These are phyloP conservation scores for Eptatretus atami DNA, from an alignment of 2,797 vertebrate genomes.

Conservation along the genomic window DNA sequence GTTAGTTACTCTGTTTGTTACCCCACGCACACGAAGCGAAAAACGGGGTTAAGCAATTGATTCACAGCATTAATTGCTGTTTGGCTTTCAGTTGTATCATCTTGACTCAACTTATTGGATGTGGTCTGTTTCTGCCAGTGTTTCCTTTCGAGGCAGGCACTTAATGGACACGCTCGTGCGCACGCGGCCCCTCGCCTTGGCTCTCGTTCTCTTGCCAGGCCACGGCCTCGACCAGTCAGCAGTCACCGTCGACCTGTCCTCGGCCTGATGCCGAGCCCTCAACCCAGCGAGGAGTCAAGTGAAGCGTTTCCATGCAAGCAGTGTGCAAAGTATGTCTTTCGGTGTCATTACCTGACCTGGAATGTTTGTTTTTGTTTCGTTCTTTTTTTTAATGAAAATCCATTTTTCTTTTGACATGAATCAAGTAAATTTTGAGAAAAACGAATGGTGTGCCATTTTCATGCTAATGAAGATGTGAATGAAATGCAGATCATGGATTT, in stretches of 20 bases:
- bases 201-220: conserved; percentile 12
- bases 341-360: neutral
- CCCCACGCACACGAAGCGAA: too few species aligned
- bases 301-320: conserved; percentile 40
- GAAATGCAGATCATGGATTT: too few species aligned
- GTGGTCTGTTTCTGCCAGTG: conserved; percentile 14
- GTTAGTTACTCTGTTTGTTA: too few species aligned
- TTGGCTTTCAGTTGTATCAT: too few species aligned
- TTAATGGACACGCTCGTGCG: conserved; percentile 28
- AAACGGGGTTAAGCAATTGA: too few species aligned
- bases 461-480: too few species aligned
- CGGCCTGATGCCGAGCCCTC: conserved; percentile 20
- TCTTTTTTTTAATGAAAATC: neutral
- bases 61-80: too few species aligned
- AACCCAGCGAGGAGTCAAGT: conserved; percentile 30
- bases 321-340: conserved; percentile 31
- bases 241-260: neutral
- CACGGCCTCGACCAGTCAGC: conserved; percentile 15
- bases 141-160: conserved; percentile 27
- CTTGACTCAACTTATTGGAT: too few species aligned
- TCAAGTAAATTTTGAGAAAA: too few species aligned
- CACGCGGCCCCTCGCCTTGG: conserved; percentile 21
- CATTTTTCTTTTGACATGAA: too few species aligned
- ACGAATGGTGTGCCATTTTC: too few species aligned
- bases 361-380: neutral